Percentiles rank a stretch among this genome's conserved stretches.
phyloP scores from a whole-genome alignment of 2,888 invertebrate genomes.

The Petrolisthes cinctipes region DNA sequence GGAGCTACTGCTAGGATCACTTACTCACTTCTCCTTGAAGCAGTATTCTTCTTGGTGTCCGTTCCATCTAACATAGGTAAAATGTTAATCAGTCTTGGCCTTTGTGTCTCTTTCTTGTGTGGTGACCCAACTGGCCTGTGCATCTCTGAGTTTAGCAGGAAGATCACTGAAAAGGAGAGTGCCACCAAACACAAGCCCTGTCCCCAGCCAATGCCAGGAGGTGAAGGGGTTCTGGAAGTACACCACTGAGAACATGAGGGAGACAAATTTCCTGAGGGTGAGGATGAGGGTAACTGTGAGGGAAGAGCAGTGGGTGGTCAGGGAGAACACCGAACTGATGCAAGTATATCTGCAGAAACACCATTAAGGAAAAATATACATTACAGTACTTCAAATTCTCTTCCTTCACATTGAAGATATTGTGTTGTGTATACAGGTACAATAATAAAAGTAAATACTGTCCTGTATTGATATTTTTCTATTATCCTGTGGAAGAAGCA shows the following conservation, averaged over 20 bases:
- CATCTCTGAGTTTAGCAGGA: slow-evolving; percentile 24
- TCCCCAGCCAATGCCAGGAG: slow-evolving; percentile 89
- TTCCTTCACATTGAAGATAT: too few species aligned
- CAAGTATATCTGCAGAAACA: slow-evolving; percentile 78
- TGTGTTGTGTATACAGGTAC: too few species aligned
- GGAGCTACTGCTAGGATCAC: too few species aligned
- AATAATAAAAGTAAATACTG: too few species aligned
- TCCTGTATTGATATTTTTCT: too few species aligned
- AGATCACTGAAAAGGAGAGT: slow-evolving; percentile 90
- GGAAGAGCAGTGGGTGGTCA: slow-evolving; percentile 94
- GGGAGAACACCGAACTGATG: slow-evolving; percentile 92
- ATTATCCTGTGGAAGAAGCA: too few species aligned
- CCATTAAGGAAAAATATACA: slow-evolving; percentile 1
- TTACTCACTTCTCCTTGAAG: too few species aligned
- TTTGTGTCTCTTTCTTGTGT: too few species aligned
- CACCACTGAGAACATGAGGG: slow-evolving; percentile 92
- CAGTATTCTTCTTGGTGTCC: too few species aligned
- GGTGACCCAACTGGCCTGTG: background rate
- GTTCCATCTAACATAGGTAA: too few species aligned
- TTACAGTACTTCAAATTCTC: background rate
- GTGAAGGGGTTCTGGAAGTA: slow-evolving; percentile 97
- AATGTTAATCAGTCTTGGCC: too few species aligned
- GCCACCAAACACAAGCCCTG: slow-evolving; percentile 89
- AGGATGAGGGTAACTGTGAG: slow-evolving; percentile 95
- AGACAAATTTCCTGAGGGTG: slow-evolving; percentile 94